A percentile compares a stretch with the other conserved stretches of the same genome.
Conservation (phyloP, 2,888 invertebrate species). For the Perdita meconis region DNA sequence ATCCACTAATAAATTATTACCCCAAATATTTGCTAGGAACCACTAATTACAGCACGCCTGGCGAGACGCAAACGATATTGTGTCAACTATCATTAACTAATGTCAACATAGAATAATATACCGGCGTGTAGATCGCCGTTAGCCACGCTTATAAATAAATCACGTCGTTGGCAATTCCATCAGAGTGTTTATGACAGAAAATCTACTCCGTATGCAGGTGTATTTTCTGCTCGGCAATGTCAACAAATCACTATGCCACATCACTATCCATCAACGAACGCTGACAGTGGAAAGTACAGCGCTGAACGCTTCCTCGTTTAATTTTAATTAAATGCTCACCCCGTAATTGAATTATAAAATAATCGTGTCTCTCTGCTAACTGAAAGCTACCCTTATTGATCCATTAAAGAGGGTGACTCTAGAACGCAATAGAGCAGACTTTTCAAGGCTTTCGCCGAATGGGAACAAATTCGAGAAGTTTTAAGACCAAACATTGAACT, state of each 20-base stretch:
- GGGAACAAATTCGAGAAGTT: background rate
- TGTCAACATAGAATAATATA: conserved; percentile 28
- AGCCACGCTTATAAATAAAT: conserved; percentile 62
- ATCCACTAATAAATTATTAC: background rate
- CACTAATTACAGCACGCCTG: background rate
- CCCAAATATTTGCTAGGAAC: background rate
- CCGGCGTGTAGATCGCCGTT: conserved; percentile 25
- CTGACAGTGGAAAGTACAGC: background rate
- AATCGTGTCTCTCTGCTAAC: conserved; percentile 2
- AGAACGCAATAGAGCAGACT: background rate
- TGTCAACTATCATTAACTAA: conserved; percentile 1
- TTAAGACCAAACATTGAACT: background rate
- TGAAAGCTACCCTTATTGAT: conserved; percentile 17
- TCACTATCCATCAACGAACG: conserved; percentile 3
- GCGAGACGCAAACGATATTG: background rate
- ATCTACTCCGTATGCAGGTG: conserved; percentile 9
- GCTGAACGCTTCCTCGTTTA: background rate
- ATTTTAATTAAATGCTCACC: conserved; percentile 16
- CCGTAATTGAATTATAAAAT: background rate
- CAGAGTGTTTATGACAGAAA: conserved; percentile 48
- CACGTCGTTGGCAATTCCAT: conserved; percentile 43
- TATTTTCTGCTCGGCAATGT: conserved; percentile 31
- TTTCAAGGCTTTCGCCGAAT: background rate
- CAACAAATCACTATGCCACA: conserved; percentile 39
- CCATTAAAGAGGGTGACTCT: background rate